Evolutionary conservation across 2,888 invertebrate genomes (phyloP), one percentile per base, ranked within the genome.

Genomic region (Masnerella sp.): DNA sequence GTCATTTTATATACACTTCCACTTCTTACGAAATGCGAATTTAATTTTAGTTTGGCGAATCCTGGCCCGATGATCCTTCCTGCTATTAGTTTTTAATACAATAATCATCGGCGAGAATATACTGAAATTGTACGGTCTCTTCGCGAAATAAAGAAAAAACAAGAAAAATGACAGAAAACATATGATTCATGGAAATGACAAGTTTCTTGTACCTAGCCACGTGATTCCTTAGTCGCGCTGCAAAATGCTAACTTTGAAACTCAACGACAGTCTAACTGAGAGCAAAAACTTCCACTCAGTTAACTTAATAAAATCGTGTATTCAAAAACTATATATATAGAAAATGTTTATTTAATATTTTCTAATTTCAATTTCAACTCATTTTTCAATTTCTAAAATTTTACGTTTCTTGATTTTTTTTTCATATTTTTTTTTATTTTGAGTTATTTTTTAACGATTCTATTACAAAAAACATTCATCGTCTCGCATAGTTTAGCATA

Each of bases 151-250:
- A 18, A 42, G 18, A 45, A 34, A 25, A 42, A 47, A 36, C 14
- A 18, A 54, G 25, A 43, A 54, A 56, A 38, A 20, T 15, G 28
- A 52, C 36, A 25, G 17, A 51, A 40, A 52, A 43, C 28, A 51
- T 22, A 42, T 14, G 49, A 54, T 51, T 68, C 52, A 51, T 51
- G 38, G 9, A 68, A 68, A 68, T 59, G 40, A 59, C 51, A 36
- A 45, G 59, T 47, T 49, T 54, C 54, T 47, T 47, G 25, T 8
- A 17, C 30, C 8, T 11, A 5, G 36, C 34, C 64, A 67, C 56
- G 65, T 67, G 52, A 40, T 32, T 34, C 42, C 34, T 25, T 15
- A 64, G 56, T 65, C 38, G 38, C 36, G 15, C 30, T 12, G 9
- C 25, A 28, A 38, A 54, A 47, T 40, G 18, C 38, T 40, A 36